A percentile compares a stretch with the other conserved stretches of the same genome.
phyloP scores from a whole-genome alignment of 2,888 invertebrate species.

The Polyommatus icarus region DNA sequence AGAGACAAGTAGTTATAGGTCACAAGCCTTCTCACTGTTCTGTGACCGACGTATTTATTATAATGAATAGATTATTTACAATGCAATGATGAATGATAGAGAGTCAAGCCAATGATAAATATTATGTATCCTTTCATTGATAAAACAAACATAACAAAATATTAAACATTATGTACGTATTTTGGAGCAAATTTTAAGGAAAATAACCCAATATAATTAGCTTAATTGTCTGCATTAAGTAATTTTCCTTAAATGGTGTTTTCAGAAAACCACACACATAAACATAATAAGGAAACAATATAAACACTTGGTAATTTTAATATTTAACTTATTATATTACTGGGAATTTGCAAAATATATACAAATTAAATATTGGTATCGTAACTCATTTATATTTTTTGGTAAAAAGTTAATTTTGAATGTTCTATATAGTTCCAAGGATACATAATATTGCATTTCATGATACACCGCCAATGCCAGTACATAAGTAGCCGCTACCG shows the following conservation, averaged over 20 bases:
- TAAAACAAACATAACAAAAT: neutral
- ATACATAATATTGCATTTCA: constrained; percentile 30
- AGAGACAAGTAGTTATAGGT: neutral
- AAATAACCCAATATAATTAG: neutral
- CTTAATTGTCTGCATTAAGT: neutral
- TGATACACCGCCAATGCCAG: constrained; percentile 16
- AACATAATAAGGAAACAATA: neutral
- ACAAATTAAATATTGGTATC: too few relatives aligned
- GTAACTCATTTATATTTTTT: too few relatives aligned
- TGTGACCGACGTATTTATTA: neutral
- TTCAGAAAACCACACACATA: neutral
- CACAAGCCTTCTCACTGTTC: neutral
- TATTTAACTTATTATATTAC: neutral
- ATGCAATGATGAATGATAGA: constrained; percentile 19
- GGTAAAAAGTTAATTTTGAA: neutral
- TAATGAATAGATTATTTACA: neutral
- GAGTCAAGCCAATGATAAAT: constrained; percentile 27
- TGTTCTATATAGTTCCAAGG: neutral
- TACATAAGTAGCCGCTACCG: neutral
- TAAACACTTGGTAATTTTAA: neutral
- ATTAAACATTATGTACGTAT: neutral
- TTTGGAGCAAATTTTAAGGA: neutral
- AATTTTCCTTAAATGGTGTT: neutral
- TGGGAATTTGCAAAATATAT: neutral
- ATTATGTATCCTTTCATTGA: constrained; percentile 29